These are phyloP conservation scores for Conus canariensis DNA, from an alignment of 2,888 invertebrate genomes.

Conservation along the genomic window DNA sequence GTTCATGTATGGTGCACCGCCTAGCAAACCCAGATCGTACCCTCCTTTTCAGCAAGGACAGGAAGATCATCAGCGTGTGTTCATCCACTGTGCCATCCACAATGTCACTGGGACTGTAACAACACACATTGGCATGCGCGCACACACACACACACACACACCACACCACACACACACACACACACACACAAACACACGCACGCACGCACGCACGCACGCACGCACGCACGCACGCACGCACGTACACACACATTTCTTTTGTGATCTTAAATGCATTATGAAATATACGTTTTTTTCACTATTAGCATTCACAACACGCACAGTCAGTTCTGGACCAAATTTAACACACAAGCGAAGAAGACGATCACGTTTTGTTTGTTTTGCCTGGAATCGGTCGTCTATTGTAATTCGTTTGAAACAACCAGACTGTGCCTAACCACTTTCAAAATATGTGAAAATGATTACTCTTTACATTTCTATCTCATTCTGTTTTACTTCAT, in stretches of 20 bases:
- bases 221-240: neutral
- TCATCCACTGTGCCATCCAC: constrained; percentile 73
- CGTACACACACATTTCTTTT: neutral
- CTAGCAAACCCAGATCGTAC: constrained; percentile 50
- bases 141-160: neutral
- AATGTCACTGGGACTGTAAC: constrained; percentile 64
- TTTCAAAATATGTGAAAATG: too few relatives aligned
- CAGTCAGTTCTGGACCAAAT: too few relatives aligned
- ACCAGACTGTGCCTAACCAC: too few relatives aligned
- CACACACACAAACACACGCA: constrained; percentile 4
- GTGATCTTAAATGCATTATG: neutral
- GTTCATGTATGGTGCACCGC: too few relatives aligned
- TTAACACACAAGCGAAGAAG: too few relatives aligned
- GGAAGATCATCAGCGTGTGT: constrained; percentile 72
- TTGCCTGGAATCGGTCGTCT: too few relatives aligned
- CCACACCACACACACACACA: neutral
- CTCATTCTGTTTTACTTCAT: too few relatives aligned
- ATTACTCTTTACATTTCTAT: too few relatives aligned
- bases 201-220: neutral
- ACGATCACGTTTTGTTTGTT: too few relatives aligned
- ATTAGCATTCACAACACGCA: too few relatives aligned
- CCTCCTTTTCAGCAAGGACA: constrained; percentile 72
- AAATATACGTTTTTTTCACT: too few relatives aligned
- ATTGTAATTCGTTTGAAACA: too few relatives aligned
- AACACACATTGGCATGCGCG: constrained; percentile 7